Evolutionary conservation across 2,888 invertebrate species (phyloP).

Genomic region (Ichneumon xanthorius): DNA sequence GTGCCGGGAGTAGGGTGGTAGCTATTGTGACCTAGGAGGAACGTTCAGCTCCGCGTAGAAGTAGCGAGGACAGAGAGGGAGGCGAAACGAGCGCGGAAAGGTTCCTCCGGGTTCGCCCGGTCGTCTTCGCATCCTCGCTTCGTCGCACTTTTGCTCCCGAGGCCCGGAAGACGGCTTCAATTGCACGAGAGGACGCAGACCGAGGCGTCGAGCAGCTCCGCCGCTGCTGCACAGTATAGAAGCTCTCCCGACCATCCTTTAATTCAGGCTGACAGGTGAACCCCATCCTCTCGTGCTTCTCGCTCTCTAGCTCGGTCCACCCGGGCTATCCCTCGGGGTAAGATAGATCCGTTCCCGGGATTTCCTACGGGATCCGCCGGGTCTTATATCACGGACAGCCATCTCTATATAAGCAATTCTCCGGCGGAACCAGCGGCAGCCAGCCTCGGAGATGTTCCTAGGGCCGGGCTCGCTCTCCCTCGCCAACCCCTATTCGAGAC

Average conservation of each 20-base stretch:
- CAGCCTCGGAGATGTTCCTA: slow-evolving; percentile 56
- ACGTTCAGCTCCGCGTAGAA: slow-evolving; percentile 11
- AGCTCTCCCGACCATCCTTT: slow-evolving; percentile 85
- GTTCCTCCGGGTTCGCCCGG: slow-evolving; percentile 26
- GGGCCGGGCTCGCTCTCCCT: slow-evolving; percentile 61
- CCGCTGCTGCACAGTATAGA: slow-evolving; percentile 57
- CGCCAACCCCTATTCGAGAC: slow-evolving; percentile 50
- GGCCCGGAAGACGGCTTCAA: slow-evolving; percentile 72
- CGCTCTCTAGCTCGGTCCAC: slow-evolving; percentile 67
- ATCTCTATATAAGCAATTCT: slow-evolving; percentile 83
- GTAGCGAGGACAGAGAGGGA: slow-evolving; percentile 23
- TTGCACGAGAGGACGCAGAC: slow-evolving; percentile 73
- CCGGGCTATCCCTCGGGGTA: slow-evolving; percentile 83
- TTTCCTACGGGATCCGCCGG: slow-evolving; percentile 84
- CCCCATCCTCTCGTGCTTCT: slow-evolving; percentile 75
- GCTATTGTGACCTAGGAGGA: background rate
- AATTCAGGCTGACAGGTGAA: slow-evolving; percentile 87
- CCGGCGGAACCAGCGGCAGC: slow-evolving; percentile 39
- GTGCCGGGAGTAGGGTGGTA: slow-evolving; percentile 21
- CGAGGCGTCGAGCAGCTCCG: slow-evolving; percentile 55
- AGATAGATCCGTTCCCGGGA: slow-evolving; percentile 85
- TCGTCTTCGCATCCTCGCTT: slow-evolving; percentile 60
- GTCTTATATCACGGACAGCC: slow-evolving; percentile 84
- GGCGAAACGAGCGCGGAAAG: slow-evolving; percentile 13
- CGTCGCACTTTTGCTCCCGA: slow-evolving; percentile 49